Percentiles rank a stretch among this genome's conserved stretches.
These are phyloP conservation scores for Poeciliopsis occidentalis DNA, from an alignment of 2,113 vertebrate species.

Conservation along the genomic window DNA sequence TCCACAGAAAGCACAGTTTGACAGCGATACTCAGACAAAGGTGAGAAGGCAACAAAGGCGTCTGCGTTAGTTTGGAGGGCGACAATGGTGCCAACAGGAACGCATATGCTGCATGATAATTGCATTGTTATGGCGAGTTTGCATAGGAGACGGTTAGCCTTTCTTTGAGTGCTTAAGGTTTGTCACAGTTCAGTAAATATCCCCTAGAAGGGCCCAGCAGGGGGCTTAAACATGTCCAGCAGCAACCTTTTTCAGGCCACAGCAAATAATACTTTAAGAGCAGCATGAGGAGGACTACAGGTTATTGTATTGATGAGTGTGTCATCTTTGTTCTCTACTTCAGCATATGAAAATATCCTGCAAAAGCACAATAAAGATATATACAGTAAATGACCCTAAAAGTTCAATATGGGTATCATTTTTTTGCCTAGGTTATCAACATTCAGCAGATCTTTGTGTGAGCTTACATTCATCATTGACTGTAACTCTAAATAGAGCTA, in stretches of 20 bases:
- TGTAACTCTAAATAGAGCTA: neutral
- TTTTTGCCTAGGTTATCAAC: neutral
- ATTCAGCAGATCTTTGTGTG: neutral
- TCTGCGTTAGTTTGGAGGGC: constrained; percentile 37
- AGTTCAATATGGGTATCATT: constrained; percentile 17
- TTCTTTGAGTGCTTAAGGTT: constrained; percentile 52
- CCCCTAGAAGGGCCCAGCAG: constrained; percentile 43
- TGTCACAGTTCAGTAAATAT: constrained; percentile 62
- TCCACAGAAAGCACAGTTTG: constrained; percentile 36
- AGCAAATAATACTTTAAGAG: constrained; percentile 38
- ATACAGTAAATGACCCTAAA: constrained; percentile 19
- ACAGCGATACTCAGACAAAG: constrained; percentile 68
- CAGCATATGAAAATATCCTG: constrained; percentile 4
- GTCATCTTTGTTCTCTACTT: constrained; percentile 15
- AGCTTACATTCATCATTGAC: neutral
- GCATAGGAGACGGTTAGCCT: constrained; percentile 40
- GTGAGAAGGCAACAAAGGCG: constrained; percentile 60
- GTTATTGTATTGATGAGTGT: constrained; percentile 28
- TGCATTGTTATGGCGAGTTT: constrained; percentile 56
- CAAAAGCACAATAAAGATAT: neutral
- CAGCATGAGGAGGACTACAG: constrained; percentile 19
- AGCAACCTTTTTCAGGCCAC: constrained; percentile 36
- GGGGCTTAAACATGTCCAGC: constrained; percentile 47
- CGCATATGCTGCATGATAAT: constrained; percentile 64
- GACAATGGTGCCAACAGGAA: constrained; percentile 61